These are phyloP conservation scores for Solenopsis invicta DNA, from an alignment of 1,140 invertebrate genomes.

Conservation along the genomic window DNA sequence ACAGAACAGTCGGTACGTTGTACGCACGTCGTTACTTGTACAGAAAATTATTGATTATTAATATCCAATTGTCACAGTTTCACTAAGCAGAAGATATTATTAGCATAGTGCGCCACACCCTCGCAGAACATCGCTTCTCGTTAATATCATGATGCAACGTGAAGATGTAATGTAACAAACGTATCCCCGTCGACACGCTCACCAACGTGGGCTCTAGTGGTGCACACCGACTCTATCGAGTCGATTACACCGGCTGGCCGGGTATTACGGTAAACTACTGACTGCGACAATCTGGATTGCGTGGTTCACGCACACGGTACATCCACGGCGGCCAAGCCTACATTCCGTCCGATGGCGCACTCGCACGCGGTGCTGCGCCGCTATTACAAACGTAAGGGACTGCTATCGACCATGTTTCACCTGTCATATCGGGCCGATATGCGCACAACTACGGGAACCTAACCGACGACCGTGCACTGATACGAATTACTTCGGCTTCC, in stretches of 20 bases:
- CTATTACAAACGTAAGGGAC: slow-evolving; percentile 61
- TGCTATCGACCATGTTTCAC: slow-evolving; percentile 59
- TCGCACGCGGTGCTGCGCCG: slow-evolving; percentile 3
- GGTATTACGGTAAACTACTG: slow-evolving; percentile 54
- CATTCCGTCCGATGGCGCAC: slow-evolving; percentile 33
- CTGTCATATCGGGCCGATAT: slow-evolving; percentile 61
- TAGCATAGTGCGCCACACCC: background rate
- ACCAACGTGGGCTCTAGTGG: slow-evolving; percentile 21
- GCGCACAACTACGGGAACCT: slow-evolving; percentile 46
- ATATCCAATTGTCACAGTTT: slow-evolving; percentile 25
- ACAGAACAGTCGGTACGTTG: background rate
- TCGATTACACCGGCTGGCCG: slow-evolving; percentile 46
- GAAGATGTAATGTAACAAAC: slow-evolving; percentile 60
- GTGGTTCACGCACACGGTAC: slow-evolving; percentile 44
- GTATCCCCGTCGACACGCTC: slow-evolving; percentile 47
- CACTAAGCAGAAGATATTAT: slow-evolving; percentile 30
- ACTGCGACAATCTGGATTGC: slow-evolving; percentile 61
- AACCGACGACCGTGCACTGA: slow-evolving; percentile 51
- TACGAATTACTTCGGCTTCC: slow-evolving; percentile 63
- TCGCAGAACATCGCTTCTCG: background rate
- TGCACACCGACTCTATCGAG: slow-evolving; percentile 39
- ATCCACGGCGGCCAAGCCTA: slow-evolving; percentile 36
- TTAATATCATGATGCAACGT: slow-evolving; percentile 43
- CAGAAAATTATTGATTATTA: slow-evolving; percentile 29
- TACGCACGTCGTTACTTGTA: background rate